Evolutionary conservation across 2,888 invertebrate genomes (phyloP).

Genomic region (Selenia dentaria): DNA sequence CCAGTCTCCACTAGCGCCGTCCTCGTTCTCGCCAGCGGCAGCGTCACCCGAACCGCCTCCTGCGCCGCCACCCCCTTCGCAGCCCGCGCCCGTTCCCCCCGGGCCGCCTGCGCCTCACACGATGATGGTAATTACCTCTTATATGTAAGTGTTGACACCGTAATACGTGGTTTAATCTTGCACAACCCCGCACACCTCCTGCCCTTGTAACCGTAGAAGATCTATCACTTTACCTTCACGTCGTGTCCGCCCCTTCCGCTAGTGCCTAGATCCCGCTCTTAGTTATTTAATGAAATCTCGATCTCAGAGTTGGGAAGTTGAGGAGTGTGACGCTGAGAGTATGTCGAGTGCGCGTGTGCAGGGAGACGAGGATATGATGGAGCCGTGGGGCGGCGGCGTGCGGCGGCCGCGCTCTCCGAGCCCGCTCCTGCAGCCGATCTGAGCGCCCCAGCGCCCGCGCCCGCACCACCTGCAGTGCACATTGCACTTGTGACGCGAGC

Average conservation of each 20-base stretch:
- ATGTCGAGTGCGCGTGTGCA: slow-evolving; percentile 84
- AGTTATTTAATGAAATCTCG: slow-evolving; percentile 73
- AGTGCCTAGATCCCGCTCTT: slow-evolving; percentile 44
- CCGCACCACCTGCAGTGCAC: not conserved
- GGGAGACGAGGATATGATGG: slow-evolving; percentile 87
- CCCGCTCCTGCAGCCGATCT: slow-evolving; percentile 75
- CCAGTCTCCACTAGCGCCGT: slow-evolving; percentile 85
- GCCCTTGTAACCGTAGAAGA: slow-evolving; percentile 47
- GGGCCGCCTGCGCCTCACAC: slow-evolving; percentile 78
- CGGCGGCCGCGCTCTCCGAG: slow-evolving; percentile 74
- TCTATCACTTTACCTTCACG: slow-evolving; percentile 31
- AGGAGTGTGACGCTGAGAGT: slow-evolving; percentile 82
- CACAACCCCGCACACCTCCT: slow-evolving; percentile 73
- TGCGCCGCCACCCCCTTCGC: slow-evolving; percentile 80
- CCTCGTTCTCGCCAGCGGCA: slow-evolving; percentile 82
- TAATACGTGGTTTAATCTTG: slow-evolving; percentile 81
- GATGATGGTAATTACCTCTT: slow-evolving; percentile 85
- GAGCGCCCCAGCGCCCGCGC: slow-evolving; percentile 42
- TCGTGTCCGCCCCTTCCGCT: slow-evolving; percentile 41
- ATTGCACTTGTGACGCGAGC: not conserved
- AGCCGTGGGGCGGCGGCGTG: slow-evolving; percentile 77
- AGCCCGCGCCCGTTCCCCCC: slow-evolving; percentile 67
- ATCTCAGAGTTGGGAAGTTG: slow-evolving; percentile 83
- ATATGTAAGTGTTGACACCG: slow-evolving; percentile 85
- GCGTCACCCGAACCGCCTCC: slow-evolving; percentile 86